These are phyloP conservation scores for Microctenopoma lineatum DNA, from an alignment of 2,797 vertebrate genomes.

Conservation along the genomic window DNA sequence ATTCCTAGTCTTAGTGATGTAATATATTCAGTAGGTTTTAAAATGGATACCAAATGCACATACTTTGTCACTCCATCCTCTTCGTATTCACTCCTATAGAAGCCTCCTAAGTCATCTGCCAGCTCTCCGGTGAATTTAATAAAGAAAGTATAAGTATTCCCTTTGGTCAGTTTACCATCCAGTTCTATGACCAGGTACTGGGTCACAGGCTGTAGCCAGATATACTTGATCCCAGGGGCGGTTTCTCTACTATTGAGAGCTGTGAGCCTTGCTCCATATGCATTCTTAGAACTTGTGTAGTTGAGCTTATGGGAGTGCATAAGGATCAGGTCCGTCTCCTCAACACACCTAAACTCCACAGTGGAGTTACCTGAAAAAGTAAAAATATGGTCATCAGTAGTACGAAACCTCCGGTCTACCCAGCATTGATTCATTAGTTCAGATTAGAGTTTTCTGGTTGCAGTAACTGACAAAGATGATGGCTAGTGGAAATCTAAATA, in stretches of 20 bases:
- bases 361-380: constrained; percentile 72
- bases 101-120: constrained; percentile 91
- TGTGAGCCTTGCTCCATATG: constrained; percentile 24
- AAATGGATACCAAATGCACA: constrained; percentile 36
- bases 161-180: constrained; percentile 45
- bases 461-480: neutral
- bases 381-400: neutral
- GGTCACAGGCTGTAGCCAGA: constrained; percentile 76
- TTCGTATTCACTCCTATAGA: constrained; percentile 92
- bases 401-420: neutral
- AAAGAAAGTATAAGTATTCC: constrained; percentile 77
- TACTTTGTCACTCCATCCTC: constrained; percentile 79
- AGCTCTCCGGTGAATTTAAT: constrained; percentile 87
- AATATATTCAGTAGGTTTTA: neutral
- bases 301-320: constrained; percentile 93
- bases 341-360: constrained; percentile 81
- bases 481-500: neutral
- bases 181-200: constrained; percentile 91
- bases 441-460: neutral
- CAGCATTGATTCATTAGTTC: neutral
- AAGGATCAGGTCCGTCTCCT: constrained; percentile 86
- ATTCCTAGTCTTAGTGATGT: too few relatives aligned
- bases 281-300: constrained; percentile 46
- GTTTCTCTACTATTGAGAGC: neutral
- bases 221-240: constrained; percentile 58